These are phyloP conservation scores for Chiloscyllium punctatum DNA, from an alignment of 2,797 vertebrate species.

Conservation along the genomic window DNA sequence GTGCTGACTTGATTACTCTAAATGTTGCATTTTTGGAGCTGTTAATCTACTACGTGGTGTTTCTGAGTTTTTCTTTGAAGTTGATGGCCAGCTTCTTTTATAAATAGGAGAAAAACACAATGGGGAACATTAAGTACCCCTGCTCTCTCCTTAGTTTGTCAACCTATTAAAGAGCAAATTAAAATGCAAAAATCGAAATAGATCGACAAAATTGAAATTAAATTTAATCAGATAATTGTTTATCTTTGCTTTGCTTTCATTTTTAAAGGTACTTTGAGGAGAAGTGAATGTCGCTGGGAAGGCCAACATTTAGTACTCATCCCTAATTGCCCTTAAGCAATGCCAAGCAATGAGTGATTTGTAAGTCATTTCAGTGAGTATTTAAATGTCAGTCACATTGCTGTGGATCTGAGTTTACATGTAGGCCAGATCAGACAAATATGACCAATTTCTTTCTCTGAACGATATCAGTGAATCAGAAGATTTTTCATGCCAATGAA, in stretches of 20 bases:
- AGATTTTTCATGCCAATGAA: no score
- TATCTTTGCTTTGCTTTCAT: neutral
- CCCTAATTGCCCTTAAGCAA: no score
- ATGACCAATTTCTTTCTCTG: no score
- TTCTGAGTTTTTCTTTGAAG: neutral
- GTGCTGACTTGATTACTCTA: neutral
- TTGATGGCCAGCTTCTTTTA: neutral
- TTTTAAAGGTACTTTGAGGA: no score
- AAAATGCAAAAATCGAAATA: neutral
- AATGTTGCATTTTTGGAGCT: neutral
- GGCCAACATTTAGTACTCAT: no score
- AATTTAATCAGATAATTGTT: neutral
- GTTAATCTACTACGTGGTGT: neutral
- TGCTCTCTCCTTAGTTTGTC: neutral
- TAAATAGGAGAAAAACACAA: neutral
- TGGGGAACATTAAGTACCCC: neutral
- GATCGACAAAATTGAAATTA: neutral
- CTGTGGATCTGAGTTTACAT: no score
- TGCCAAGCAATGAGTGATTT: no score
- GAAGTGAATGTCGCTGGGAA: no score
- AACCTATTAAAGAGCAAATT: neutral
- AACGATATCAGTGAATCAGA: no score
- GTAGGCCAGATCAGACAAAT: no score
- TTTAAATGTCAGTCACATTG: no score
- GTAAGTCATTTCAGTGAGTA: no score